Base-by-base conservation (phyloP, 2,888 invertebrate genomes). In the Rhorus exstirpatorius region DNA sequence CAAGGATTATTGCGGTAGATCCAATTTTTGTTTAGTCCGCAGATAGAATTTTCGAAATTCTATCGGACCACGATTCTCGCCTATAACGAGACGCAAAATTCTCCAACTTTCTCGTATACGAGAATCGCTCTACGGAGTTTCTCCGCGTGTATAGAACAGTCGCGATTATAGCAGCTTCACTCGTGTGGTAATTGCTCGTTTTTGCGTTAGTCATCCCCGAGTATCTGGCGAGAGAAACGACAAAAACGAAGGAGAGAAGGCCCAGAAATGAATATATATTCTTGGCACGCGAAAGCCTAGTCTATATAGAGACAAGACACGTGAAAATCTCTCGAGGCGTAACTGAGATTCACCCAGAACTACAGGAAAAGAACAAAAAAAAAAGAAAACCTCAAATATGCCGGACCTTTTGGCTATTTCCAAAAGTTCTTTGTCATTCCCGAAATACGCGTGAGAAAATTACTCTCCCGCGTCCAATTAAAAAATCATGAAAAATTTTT, bases 141-240 rank as follows among this genome's bases (percentile, higher is more conserved):
- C 79, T 61, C 68, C 41, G 24, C 44, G 38, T 21, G 24, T 35
- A 26, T 21, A 24, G 67, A 60, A 63, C 65, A 41, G 77, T 83
- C 63, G 84, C 83, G 83, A 83, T 84, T 84, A 81, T 84, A 84
- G 83, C 83, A 84, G 83, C 83, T 76, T 71, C 78, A 49, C 80
- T 74, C 72, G 24, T 74, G 31, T 75, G 71, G 79, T 81, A 84
- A 84, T 84, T 84, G 83, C 63, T 84, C 84, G 83, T 84, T 84
- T 84, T 84, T 84, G 83, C 83, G 76, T 84, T 84, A 84, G 83
- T 84, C 84, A 84, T 83, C 78, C 78, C 53, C 55, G 70, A 72
- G 76, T 55, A 70, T 75, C 68, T 75, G 35, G 58, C 70, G 51
- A 67, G 67, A 71, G 72, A 68, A 58, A 46, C 63, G 17, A 53